phyloP scores from a whole-genome alignment of 2,797 vertebrate genomes.

The Silurus aristotelis region DNA sequence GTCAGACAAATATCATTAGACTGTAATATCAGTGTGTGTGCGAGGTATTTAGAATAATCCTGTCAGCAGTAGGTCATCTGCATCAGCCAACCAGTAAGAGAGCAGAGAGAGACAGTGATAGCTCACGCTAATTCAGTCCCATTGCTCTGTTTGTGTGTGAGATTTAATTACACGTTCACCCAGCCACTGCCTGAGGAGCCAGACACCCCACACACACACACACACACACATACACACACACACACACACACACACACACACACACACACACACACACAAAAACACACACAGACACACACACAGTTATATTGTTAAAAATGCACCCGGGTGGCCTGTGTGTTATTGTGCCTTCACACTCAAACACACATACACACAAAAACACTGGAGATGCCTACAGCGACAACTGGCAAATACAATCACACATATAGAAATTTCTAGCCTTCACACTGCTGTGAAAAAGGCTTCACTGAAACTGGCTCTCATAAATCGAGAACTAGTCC shows the following conservation, averaged over 20 bases:
- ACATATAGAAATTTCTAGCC: neutral
- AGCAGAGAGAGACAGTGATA: neutral
- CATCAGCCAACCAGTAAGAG: slow-evolving; percentile 32
- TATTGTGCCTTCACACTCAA: neutral
- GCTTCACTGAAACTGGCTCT: neutral
- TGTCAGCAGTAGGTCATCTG: slow-evolving; percentile 45
- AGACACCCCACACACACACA: neutral
- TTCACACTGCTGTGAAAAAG: neutral
- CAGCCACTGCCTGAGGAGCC: slow-evolving; percentile 28
- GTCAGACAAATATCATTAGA: neutral
- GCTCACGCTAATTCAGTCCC: slow-evolving; percentile 47
- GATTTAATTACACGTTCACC: slow-evolving; percentile 51
- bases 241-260: neutral
- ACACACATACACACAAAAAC: neutral
- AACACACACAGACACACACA: too few species aligned
- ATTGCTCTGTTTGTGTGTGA: slow-evolving; percentile 37
- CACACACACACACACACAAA: neutral
- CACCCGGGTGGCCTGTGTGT: neutral
- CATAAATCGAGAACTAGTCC: neutral
- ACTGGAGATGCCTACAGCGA: neutral
- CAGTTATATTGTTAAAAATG: neutral
- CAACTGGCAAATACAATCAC: neutral
- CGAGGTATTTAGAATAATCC: slow-evolving; percentile 33
- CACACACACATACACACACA: neutral
- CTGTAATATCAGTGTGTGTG: slow-evolving; percentile 24